Evolutionary conservation across 2,797 vertebrate genomes (phyloP).

Genomic region (Merluccius polli): DNA sequence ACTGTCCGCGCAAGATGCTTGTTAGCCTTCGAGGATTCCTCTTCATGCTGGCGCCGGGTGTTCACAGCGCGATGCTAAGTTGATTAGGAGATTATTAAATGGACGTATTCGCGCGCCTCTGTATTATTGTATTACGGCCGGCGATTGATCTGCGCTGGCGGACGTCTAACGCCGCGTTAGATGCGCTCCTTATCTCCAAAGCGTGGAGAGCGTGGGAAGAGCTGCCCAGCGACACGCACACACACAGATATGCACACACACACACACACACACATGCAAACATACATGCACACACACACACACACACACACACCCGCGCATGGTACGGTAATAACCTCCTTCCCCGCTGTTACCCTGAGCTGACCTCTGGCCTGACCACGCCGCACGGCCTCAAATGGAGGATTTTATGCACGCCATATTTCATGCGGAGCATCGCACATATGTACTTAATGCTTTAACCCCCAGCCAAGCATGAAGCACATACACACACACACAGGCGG

Average conservation of each 20-base stretch:
- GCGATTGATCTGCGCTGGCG: slow-evolving; percentile 53
- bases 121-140: slow-evolving; percentile 49
- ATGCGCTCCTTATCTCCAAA: slow-evolving; percentile 56
- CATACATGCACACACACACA: no score
- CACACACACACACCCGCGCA: no score
- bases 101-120: slow-evolving; percentile 46
- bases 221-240: slow-evolving; percentile 36
- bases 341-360: no score
- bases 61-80: slow-evolving; percentile 52
- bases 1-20: slow-evolving; percentile 37
- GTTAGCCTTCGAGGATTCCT: slow-evolving; percentile 44
- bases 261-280: no score
- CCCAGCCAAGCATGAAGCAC: no score
- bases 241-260: neutral
- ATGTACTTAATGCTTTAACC: no score
- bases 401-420: no score
- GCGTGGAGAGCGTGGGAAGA: slow-evolving; percentile 60
- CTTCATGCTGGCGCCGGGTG: slow-evolving; percentile 23
- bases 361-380: no score
- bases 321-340: no score
- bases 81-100: slow-evolving; percentile 64
- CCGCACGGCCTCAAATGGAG: no score
- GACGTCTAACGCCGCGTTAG: slow-evolving; percentile 53
- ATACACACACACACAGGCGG: no score
- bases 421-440: no score